phyloP scores from a whole-genome alignment of 2,113 vertebrate genomes.

The Halichoerus grypus region DNA sequence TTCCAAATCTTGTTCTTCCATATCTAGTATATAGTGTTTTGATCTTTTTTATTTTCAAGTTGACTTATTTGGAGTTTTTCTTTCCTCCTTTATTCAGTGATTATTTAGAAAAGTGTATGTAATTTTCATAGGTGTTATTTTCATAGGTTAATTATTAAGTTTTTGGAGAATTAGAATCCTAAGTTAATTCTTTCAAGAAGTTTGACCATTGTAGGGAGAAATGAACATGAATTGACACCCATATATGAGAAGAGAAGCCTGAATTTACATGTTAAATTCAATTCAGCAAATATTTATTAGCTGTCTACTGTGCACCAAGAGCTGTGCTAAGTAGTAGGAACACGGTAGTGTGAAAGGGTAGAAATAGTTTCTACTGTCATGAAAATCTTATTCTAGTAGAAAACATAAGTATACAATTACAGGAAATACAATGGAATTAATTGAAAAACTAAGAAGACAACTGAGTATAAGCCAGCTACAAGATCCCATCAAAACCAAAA shows the following conservation, averaged over 20 bases:
- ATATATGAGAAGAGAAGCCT: background rate
- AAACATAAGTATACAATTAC: background rate
- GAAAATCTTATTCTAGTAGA: background rate
- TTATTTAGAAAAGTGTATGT: background rate
- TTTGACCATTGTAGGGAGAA: background rate
- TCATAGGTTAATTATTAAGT: background rate
- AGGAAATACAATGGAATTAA: background rate
- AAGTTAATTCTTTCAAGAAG: background rate
- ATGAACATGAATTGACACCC: background rate
- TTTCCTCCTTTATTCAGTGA: background rate
- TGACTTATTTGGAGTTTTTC: background rate
- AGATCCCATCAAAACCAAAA: background rate
- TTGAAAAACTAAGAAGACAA: background rate
- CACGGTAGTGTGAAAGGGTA: background rate
- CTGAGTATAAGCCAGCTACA: background rate
- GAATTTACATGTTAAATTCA: background rate
- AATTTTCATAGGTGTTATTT: background rate
- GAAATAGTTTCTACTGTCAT: background rate
- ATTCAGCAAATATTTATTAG: background rate
- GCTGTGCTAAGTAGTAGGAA: background rate
- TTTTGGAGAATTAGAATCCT: background rate
- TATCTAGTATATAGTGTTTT: background rate
- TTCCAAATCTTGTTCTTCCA: background rate
- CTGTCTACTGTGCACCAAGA: background rate
- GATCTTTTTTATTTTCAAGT: conserved; percentile 4